Evolutionary conservation across 2,888 invertebrate species (phyloP).

Genomic region (Cyrtodaria siliqua): DNA sequence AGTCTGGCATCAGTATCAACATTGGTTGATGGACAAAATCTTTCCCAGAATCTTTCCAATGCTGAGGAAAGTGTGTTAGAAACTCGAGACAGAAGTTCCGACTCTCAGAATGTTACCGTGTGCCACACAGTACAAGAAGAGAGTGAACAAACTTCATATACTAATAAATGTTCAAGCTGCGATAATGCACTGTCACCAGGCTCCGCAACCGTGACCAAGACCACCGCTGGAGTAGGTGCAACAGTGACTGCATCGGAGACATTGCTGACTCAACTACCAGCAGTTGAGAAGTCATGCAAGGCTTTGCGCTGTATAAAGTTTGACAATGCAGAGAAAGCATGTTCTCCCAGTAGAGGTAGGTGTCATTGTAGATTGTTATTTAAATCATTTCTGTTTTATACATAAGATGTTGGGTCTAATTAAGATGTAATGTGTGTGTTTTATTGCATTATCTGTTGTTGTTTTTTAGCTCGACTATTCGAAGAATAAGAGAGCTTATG

Average conservation of each 20-base stretch:
- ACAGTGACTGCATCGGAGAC: background rate
- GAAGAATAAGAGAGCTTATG: too few relatives aligned
- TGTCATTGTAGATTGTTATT: too few relatives aligned
- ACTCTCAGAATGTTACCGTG: background rate
- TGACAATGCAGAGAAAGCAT: constrained; percentile 38
- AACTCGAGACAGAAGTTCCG: background rate
- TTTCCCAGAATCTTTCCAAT: constrained; percentile 51
- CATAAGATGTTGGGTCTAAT: too few relatives aligned
- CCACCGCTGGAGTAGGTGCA: too few relatives aligned
- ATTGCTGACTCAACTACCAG: background rate
- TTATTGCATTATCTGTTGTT: too few relatives aligned
- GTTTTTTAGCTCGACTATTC: too few relatives aligned
- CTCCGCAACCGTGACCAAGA: background rate
- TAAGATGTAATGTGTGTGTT: too few relatives aligned
- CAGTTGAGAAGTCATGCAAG: constrained; percentile 18
- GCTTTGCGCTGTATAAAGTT: constrained; percentile 42
- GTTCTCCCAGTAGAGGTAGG: too few relatives aligned
- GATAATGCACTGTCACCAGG: background rate
- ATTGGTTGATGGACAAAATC: constrained; percentile 50
- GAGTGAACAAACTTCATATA: background rate
- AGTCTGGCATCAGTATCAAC: constrained; percentile 58
- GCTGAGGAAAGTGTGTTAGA: constrained; percentile 20
- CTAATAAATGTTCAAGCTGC: background rate
- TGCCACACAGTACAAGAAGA: background rate
- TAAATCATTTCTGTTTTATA: too few relatives aligned